Conservation (phyloP, 2,888 invertebrate species). For the Physocephala rufipes region DNA sequence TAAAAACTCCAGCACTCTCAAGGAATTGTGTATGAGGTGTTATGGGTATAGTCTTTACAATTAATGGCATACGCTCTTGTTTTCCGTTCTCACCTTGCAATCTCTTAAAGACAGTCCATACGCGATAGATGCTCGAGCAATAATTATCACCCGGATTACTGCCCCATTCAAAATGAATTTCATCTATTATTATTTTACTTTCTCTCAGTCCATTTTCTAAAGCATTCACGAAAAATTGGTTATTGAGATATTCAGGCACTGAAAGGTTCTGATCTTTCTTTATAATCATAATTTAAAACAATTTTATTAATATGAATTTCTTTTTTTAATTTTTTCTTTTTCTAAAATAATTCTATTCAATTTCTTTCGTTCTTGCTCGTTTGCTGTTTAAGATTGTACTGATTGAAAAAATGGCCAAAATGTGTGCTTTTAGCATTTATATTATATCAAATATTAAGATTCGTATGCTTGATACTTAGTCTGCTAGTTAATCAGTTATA, state of each 20-base stretch:
- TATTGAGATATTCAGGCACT: slow-evolving; percentile 54
- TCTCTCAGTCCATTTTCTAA: slow-evolving; percentile 57
- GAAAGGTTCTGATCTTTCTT: slow-evolving; percentile 50
- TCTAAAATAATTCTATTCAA: neutral
- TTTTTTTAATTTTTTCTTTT: too few species aligned
- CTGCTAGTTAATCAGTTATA: too few species aligned
- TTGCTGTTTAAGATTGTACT: slow-evolving; percentile 6
- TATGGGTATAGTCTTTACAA: slow-evolving; percentile 61
- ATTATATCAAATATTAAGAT: too few species aligned
- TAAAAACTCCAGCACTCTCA: slow-evolving; percentile 64
- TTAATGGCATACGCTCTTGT: slow-evolving; percentile 52
- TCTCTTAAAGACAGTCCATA: slow-evolving; percentile 47
- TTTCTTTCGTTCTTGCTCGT: neutral
- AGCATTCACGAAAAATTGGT: slow-evolving; percentile 54
- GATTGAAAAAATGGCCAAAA: neutral
- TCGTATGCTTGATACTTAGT: too few species aligned
- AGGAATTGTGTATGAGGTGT: slow-evolving; percentile 54
- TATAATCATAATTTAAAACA: slow-evolving; percentile 42
- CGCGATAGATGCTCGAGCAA: slow-evolving; percentile 60
- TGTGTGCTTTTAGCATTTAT: neutral
- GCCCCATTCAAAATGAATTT: slow-evolving; percentile 56
- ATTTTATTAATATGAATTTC: neutral
- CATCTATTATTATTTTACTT: slow-evolving; percentile 47
- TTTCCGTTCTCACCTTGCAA: slow-evolving; percentile 32
- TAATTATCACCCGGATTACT: slow-evolving; percentile 61